Base-by-base conservation (phyloP, 2,888 invertebrate species). In the Ophioninae sp. region DNA sequence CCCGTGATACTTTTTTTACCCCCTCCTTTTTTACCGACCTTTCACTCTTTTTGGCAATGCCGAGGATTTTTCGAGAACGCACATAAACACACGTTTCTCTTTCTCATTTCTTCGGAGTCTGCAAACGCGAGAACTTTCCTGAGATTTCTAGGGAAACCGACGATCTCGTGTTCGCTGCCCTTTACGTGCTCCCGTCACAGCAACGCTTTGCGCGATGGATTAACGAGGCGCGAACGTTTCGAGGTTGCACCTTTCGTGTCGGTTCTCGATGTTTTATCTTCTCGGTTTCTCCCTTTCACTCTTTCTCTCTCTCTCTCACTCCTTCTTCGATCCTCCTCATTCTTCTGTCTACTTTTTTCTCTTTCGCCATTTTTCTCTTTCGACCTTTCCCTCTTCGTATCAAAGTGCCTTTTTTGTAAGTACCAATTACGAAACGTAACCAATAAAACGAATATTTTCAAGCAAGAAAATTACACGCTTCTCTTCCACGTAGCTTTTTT, bases 181-280 rank as follows among this genome's bases (percentile, higher is more conserved):
- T 64, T 13, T 50, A 37, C 50, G 20, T 50, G 57, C 57, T 37
- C 21, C 73, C 57, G 50, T 72, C 23, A n/a, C 37, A 30, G 37
- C 68, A 67, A 17, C 39, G 30, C 72, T 61, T 21, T 44, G 64
- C 37, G 78, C 50, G 65, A 44, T 44, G 79, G 61, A 75, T 82
- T 79, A 75, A 82, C 79, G 79, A 82, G 79, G 75, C 75, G 82
- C 57, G 64, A 82, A 79, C 79, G 75, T 70, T 82, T 79, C 74
- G 44, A 50, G 21, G 74, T 69, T 79, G 59, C 75, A 75, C 64
- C 79, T 79, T 67, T 68, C 65, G 67, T 41, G 75, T 72, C 69
- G 75, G 70, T 62, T 70, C 69, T 64, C 57, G 50, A 64, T 50
- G 30, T 62, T 50, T 50, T 68, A 68, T 68, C 17, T 68, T 44